Base-by-base conservation (phyloP, 2,888 invertebrate genomes). In the Lampropteryx suffumata region DNA sequence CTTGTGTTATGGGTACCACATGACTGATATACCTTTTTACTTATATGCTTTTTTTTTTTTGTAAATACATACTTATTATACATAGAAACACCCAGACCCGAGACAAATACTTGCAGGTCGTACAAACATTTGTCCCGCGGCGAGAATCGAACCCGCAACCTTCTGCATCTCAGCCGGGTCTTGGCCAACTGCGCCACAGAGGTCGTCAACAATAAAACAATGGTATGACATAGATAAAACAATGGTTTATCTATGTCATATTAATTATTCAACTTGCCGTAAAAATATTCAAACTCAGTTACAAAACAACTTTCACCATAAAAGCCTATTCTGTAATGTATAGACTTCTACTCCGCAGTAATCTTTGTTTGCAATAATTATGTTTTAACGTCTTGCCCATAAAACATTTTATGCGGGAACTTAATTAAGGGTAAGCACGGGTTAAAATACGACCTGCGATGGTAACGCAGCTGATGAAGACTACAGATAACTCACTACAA, bases 391-490 rank as follows among this genome's bases (percentile, higher is more conserved):
- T 62, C 58, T 66, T 26, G 55, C 37, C 48, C 67, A 57, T 73
- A 66, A 71, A 73, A 66, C 59, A 65, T 73, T 73, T 71, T 62
- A 71, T 60, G 69, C 50, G 47, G 50, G 35, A 56, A 53, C 59
- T 55, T 71, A 67, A 68, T 68, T 64, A 64, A 58, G 55, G 57
- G 58, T 50, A 57, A 56, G 50, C 39, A 56, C 44, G 58, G 58
- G 54, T 56, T 57, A 55, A 55, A 51, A 50, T 52, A 50, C 46
- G 43, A 48, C 47, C 41, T 27, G 24, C 17, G 33, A 39, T 37
- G 9, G 35, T 12, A 7, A 0, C 8, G 21, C 40, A 50, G 46
- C n/a, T 29, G 8, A 32, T 21, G 4, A 26, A 3, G 2, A 11
- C 24, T 9, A 14, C n/a, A 51, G 37, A 29, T 27, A 39, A 24